Evolutionary conservation across 2,113 vertebrate species (phyloP).

Genomic region (Synodontis membranacea): DNA sequence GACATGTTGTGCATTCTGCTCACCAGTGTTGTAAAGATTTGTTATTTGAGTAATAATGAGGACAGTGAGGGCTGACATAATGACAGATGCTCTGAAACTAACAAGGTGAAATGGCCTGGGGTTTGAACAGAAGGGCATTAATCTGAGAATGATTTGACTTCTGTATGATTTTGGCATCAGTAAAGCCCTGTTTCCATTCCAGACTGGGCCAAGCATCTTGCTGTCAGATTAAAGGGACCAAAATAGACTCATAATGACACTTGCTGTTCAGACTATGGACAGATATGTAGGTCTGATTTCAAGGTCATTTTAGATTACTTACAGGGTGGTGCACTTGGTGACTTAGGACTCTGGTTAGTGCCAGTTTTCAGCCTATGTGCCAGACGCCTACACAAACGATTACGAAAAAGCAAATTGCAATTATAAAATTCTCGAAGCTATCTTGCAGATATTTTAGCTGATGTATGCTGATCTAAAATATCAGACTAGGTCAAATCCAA

Average conservation of each 20-base stretch:
- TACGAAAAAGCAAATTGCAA: background rate
- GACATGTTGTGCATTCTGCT: background rate
- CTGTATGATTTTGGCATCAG: constrained; percentile 26
- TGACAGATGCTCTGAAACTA: constrained; percentile 23
- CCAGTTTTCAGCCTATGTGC: constrained; percentile 81
- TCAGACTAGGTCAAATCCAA: background rate
- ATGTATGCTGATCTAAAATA: background rate
- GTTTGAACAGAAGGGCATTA: constrained; percentile 38
- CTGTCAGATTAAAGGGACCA: constrained; percentile 33
- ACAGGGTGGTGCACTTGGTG: constrained; percentile 77
- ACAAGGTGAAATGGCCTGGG: constrained; percentile 13
- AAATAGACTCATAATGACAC: background rate
- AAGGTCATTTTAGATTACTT: constrained; percentile 63
- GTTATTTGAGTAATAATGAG: constrained; percentile 1
- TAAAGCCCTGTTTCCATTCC: constrained; percentile 18
- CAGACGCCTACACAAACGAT: constrained; percentile 74
- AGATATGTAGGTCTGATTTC: background rate
- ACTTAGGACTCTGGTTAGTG: constrained; percentile 72
- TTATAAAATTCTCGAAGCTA: background rate
- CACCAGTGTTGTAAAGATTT: background rate
- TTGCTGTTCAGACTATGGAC: background rate
- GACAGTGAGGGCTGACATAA: background rate
- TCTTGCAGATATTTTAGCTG: background rate
- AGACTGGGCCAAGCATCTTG: constrained; percentile 20
- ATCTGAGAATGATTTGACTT: constrained; percentile 26